Conservation (phyloP, 2,797 vertebrate genomes). For the Poeciliopsis infans region DNA sequence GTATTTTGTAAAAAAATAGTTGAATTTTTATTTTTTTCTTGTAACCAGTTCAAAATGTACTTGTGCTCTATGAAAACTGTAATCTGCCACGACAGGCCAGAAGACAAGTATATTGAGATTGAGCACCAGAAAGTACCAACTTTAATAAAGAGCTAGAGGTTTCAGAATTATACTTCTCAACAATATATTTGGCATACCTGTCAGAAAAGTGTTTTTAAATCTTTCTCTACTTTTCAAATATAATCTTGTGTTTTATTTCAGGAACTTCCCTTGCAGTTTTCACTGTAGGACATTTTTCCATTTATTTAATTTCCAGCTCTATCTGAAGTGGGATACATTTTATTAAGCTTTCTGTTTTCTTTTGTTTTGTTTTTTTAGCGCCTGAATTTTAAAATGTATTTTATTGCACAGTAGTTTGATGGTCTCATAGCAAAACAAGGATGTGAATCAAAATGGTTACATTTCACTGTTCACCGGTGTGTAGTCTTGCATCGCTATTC, state of each 20-base stretch:
- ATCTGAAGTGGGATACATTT: conserved; percentile 12
- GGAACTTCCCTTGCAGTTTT: conserved; percentile 5
- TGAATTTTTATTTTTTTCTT: background rate
- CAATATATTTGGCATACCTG: background rate
- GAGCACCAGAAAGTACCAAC: background rate
- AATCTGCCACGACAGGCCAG: background rate
- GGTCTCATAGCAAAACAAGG: background rate
- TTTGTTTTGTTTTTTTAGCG: background rate
- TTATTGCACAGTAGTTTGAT: conserved; percentile 10
- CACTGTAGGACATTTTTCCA: conserved; percentile 10
- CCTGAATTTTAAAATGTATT: background rate
- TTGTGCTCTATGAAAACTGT: background rate
- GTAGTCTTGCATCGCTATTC: background rate
- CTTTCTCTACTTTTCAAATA: conserved; percentile 7
- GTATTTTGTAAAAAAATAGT: background rate
- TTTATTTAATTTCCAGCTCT: conserved; percentile 19
- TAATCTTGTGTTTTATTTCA: background rate
- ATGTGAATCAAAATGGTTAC: background rate
- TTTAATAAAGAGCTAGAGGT: background rate
- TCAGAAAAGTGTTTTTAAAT: background rate
- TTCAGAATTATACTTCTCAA: background rate
- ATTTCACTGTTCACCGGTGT: background rate
- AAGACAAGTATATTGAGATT: background rate
- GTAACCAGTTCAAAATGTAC: background rate
- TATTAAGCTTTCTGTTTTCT: background rate